Percentiles rank a stretch among this genome's conserved stretches.
phyloP scores from a whole-genome alignment of 2,888 invertebrate genomes.

The Drosophila flavopinicola region DNA sequence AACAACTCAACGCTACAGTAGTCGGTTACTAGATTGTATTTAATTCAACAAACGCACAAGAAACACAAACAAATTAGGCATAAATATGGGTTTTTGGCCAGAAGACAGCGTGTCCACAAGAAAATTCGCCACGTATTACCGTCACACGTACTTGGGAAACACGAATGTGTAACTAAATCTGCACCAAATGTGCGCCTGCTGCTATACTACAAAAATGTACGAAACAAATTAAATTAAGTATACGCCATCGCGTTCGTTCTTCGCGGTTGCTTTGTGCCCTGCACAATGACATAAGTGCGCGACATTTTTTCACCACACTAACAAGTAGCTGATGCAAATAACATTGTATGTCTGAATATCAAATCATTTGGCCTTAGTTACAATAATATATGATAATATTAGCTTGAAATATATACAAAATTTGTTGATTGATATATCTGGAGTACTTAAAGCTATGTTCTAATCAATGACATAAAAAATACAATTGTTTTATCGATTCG shows the following conservation, averaged over 20 bases:
- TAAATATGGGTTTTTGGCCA: constrained; percentile 38
- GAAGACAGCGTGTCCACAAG: constrained; percentile 40
- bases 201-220: constrained; percentile 56
- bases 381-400: background rate
- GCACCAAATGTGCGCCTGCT: constrained; percentile 38
- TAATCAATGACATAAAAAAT: background rate
- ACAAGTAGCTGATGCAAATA: background rate
- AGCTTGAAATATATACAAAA: background rate
- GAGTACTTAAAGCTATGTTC: background rate
- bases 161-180: constrained; percentile 68
- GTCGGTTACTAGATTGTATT: constrained; percentile 38
- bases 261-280: constrained; percentile 26
- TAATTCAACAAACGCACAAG: constrained; percentile 45
- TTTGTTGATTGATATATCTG: background rate
- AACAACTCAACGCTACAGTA: constrained; percentile 65
- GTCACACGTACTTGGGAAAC: constrained; percentile 64
- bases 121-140: constrained; percentile 25
- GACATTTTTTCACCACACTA: constrained; percentile 14
- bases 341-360: constrained; percentile 3
- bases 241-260: constrained; percentile 52
- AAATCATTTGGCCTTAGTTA: background rate
- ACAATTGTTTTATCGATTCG: constrained; percentile 45
- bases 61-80: constrained; percentile 46
- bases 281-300: constrained; percentile 68
- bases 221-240: constrained; percentile 76